Base-by-base conservation (phyloP, 2,888 invertebrate genomes). In the Galerucella calmariensis region DNA sequence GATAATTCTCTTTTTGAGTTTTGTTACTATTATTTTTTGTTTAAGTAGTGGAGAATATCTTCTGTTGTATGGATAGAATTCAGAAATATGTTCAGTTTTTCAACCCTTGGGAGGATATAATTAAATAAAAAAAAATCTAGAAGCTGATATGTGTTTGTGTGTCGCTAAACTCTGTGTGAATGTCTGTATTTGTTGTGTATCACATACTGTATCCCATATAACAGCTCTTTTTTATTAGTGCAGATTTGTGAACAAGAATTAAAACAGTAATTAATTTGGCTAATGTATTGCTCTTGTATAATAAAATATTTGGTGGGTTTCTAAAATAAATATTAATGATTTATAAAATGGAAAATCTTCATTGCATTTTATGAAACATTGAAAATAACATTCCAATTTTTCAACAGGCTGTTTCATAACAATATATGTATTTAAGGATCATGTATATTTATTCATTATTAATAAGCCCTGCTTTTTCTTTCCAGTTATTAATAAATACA, bases 391-490 rank as follows among this genome's bases (percentile, higher is more conserved):
- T 12, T 12, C 48, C 48, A 48, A 14, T 14, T 46, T 46, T 46
- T 12, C 46, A 5, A 35, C 5, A 35, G 6, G 8, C 35, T 35
- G 6, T 8, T 35, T 35, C 35, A 35, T 35, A 35, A 35, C 35
- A 5, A 35, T 8, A 59, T 59, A n/a, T n/a, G 14, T 59, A 24
- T 20, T 59, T 41, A 35, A 1, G 12, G 2, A 8, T 62, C 62
- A 41, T 62, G 62, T n/a, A 62, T 62, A 62, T 62, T 62, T 61
- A 61, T 61, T 61, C n/a, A 56, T 20, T 56, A 56, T n/a, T 62
- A 10, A n/a, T 62, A 12, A 41, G 62, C n/a, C 41, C n/a, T 35
- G 41, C 62, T 62, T 62, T 35, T 62, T 35, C 61, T 61, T 62
- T 62, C 27, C 27, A 62, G n/a, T 58, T 11, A 58, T 58, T 24